Conservation (phyloP, 1,140 invertebrate genomes). For the Hypsibius dujardini region DNA sequence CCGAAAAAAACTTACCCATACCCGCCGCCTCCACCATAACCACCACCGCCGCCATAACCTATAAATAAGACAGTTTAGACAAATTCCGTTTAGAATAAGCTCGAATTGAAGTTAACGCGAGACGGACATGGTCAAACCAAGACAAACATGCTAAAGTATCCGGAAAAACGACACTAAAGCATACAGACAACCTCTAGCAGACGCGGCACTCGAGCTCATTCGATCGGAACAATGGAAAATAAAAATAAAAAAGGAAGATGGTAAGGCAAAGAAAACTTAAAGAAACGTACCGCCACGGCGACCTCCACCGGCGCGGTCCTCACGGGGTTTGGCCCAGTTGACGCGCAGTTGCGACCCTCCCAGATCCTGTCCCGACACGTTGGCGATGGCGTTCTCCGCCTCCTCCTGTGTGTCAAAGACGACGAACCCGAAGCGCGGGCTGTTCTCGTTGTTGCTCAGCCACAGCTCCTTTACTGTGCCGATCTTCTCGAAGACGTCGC, state of each 20-base stretch:
- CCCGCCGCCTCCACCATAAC: not conserved
- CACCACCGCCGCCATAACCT: not conserved
- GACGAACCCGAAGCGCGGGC: constrained; percentile 2
- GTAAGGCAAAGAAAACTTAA: not conserved
- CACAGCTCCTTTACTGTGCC: constrained; percentile 16
- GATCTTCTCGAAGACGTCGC: not conserved
- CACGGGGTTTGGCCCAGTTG: constrained; percentile 14
- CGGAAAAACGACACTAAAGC: no score
- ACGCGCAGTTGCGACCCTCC: not conserved
- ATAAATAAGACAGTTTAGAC: not conserved
- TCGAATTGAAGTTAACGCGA: not conserved
- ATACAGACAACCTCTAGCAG: no score
- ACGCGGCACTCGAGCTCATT: no score
- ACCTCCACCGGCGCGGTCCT: constrained; percentile 6
- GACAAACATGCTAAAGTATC: no score
- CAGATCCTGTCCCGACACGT: not conserved
- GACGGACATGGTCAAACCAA: no score
- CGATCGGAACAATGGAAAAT: not conserved
- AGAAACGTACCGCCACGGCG: constrained; percentile 9
- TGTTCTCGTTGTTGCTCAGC: not conserved
- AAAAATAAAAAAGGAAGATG: not conserved
- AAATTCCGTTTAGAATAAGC: not conserved
- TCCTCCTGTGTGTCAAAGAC: constrained; percentile 5
- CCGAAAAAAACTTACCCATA: not conserved
- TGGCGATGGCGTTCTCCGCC: constrained; percentile 9